Evolutionary conservation across 2,113 vertebrate genomes (phyloP).

Genomic region (Passer domesticus): DNA sequence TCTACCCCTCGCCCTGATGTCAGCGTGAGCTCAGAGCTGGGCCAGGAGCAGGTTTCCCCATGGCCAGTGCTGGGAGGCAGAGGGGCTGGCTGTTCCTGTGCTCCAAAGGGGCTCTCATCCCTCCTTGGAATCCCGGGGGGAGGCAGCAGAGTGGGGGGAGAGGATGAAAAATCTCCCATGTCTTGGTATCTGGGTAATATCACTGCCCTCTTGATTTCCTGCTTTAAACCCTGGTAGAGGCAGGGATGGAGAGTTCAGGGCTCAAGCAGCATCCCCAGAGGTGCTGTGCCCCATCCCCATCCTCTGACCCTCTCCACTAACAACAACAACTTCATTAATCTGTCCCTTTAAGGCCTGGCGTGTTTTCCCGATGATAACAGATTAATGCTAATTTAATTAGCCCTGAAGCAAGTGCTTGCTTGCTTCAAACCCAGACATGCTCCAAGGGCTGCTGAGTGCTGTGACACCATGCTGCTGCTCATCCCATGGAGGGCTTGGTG

Average conservation of each 20-base stretch:
- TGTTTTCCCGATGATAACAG: neutral
- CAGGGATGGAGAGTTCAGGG: neutral
- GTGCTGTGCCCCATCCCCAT: neutral
- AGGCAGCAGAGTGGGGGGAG: accelerated
- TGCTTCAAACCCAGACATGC: neutral
- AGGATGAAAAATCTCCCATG: neutral
- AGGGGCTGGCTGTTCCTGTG: neutral
- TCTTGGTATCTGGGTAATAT: neutral
- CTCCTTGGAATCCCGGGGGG: neutral
- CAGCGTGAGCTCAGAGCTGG: neutral
- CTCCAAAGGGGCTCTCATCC: neutral
- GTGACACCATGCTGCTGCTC: neutral
- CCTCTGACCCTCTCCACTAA: neutral
- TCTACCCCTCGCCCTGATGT: neutral
- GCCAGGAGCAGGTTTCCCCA: neutral
- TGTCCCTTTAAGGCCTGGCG: neutral
- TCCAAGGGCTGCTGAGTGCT: neutral
- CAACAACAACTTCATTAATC: accelerated
- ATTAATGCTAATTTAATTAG: neutral
- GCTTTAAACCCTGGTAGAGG: neutral
- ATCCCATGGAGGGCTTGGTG: accelerated
- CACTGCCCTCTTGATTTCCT: neutral
- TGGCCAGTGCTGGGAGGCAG: neutral
- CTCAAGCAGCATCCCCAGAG: accelerated
- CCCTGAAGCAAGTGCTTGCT: neutral